A percentile compares a stretch with the other conserved stretches of the same genome.
These are phyloP conservation scores for Chromoteleia sp. DNA, from an alignment of 2,888 invertebrate genomes.

Conservation along the genomic window DNA sequence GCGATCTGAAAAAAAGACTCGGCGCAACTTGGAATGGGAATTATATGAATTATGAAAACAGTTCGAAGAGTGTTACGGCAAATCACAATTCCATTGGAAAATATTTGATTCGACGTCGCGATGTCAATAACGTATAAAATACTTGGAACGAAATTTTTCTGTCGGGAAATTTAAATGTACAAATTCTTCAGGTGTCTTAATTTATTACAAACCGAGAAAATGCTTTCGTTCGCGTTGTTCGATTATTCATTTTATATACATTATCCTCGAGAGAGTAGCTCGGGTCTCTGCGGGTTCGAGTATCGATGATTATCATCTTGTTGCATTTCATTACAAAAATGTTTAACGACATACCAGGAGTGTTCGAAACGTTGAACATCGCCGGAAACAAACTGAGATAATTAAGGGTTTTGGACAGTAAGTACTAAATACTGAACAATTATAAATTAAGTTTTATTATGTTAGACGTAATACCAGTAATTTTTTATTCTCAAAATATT, in stretches of 20 bases:
- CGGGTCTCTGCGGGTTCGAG: slow-evolving; percentile 24
- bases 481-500: too few species aligned
- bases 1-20: background rate
- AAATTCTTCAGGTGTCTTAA: slow-evolving; percentile 37
- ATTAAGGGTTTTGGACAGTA: too few species aligned
- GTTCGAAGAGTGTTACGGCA: background rate
- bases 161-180: slow-evolving; percentile 25
- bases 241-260: slow-evolving; percentile 58
- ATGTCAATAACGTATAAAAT: background rate
- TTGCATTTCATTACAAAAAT: slow-evolving; percentile 21
- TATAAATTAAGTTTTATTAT: too few species aligned
- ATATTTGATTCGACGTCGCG: background rate
- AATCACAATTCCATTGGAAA: background rate
- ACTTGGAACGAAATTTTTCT: background rate
- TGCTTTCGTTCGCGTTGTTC: slow-evolving; percentile 32
- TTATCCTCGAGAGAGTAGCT: slow-evolving; percentile 38
- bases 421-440: too few species aligned
- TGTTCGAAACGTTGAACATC: slow-evolving; percentile 10
- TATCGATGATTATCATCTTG: slow-evolving; percentile 46
- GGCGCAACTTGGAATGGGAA: background rate
- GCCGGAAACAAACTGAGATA: slow-evolving; percentile 19
- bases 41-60: background rate
- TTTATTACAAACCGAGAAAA: slow-evolving; percentile 35
- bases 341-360: background rate
- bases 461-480: too few species aligned